Evolutionary conservation across 1,140 invertebrate species (phyloP), one percentile per base, ranked within the genome.

Genomic region (Tetramorium simillimum): DNA sequence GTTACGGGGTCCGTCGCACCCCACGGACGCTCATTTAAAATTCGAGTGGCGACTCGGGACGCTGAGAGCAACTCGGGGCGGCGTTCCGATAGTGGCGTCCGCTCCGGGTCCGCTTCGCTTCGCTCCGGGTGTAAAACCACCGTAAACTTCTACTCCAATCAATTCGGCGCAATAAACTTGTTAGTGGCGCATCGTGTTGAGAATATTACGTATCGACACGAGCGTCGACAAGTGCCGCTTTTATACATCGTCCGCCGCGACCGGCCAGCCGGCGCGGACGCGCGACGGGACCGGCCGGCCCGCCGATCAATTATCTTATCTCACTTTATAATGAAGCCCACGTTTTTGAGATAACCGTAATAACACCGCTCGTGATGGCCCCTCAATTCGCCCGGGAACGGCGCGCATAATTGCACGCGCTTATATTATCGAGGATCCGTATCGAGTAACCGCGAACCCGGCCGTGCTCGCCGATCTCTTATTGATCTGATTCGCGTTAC

Each of bases 91-190:
- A 65, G 65, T 21, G 18, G 21, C 37, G 63, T 10, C 16, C 21
- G 33, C 33, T 33, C 24, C 12, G 46, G n/a, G 80, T 46, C n/a
- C 65, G 77, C 33, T 49, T 51, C 75, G 80, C 40, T 73, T 60
- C 77, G 63, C 24, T 77, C 56, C 70, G 78, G 70, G 81, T 81
- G 84, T 93, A 92, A 92, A 93, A 91, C 78, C 80, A 87, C 65
- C 90, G 88, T 93, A 93, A 92, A 93, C 75, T 86, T 91, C 88
- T 92, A 93, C 89, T 92, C 84, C 86, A 93, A 93, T 93, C 91
- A 93, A 88, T 91, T 88, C 72, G 70, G 65, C 63, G 85, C 87
- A 82, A 86, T 92, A 92, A 92, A 92, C 81, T 89, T 89, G 87
- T 88, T 91, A 86, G 81, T 86, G 65, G 76, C 51, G 67, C 67